Conservation (phyloP, 1,140 invertebrate genomes). For the Latrodectus geometricus region DNA sequence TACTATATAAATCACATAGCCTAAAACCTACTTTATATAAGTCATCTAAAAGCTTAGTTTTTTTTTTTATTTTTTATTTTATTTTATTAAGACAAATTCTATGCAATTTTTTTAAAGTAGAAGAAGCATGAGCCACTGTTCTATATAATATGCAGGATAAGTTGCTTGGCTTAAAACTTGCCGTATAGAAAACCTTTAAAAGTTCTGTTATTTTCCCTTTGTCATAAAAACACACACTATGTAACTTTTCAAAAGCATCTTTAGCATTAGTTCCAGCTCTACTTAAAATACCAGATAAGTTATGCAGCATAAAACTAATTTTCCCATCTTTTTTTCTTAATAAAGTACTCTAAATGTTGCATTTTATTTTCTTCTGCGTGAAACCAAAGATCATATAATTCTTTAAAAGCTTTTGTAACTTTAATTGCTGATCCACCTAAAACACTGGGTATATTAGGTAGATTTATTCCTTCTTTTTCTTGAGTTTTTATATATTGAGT, state of each 20-base stretch:
- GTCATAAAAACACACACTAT: slow-evolving; percentile 30
- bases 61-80: too few relatives aligned
- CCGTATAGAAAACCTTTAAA: slow-evolving; percentile 1
- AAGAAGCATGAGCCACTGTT: slow-evolving; percentile 15
- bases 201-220: slow-evolving; percentile 33
- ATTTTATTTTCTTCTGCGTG: slow-evolving; percentile 18
- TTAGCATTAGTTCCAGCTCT: slow-evolving; percentile 25
- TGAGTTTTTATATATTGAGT: slow-evolving; percentile 13
- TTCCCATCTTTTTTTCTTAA: slow-evolving; percentile 31
- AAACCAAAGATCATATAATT: slow-evolving; percentile 24
- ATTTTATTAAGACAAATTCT: slow-evolving; percentile 15
- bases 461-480: slow-evolving; percentile 12
- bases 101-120: slow-evolving; percentile 14
- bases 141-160: slow-evolving; percentile 2
- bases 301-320: slow-evolving; percentile 17
- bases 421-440: slow-evolving; percentile 17
- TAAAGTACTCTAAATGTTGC: slow-evolving; percentile 20
- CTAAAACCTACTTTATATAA: slow-evolving; percentile 8
- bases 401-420: slow-evolving; percentile 31
- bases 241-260: slow-evolving; percentile 40
- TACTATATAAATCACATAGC: slow-evolving; percentile 6
- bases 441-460: slow-evolving; percentile 24
- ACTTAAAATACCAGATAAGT: slow-evolving; percentile 33
- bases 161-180: slow-evolving; percentile 11
- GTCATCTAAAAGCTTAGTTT: slow-evolving; percentile 19